phyloP scores from a whole-genome alignment of 2,888 invertebrate genomes.

The Drosophila mulleri region DNA sequence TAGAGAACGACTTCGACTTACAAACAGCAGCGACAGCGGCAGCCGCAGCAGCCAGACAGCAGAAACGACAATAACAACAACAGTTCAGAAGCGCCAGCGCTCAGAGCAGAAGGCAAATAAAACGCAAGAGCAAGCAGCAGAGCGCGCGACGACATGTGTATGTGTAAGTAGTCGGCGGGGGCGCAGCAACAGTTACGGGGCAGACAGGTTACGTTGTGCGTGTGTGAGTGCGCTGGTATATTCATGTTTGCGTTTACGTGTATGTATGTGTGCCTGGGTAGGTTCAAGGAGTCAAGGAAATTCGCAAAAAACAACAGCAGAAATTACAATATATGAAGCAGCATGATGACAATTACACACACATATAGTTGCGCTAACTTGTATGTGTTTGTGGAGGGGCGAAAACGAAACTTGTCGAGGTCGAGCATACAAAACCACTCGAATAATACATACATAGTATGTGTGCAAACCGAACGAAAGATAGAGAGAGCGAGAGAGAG shows the following conservation, averaged over 20 bases:
- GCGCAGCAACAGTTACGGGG: constrained; percentile 75
- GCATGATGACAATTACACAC: constrained; percentile 59
- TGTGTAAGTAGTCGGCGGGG: constrained; percentile 52
- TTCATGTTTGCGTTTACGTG: not conserved
- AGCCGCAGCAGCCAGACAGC: constrained; percentile 73
- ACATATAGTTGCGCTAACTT: constrained; percentile 12
- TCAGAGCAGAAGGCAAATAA: constrained; percentile 51
- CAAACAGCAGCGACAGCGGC: constrained; percentile 74
- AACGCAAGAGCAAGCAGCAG: constrained; percentile 42
- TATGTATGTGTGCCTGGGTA: constrained; percentile 14
- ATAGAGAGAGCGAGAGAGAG: constrained; percentile 22
- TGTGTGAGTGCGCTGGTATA: constrained; percentile 32
- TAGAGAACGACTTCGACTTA: constrained; percentile 76
- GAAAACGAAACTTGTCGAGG: constrained; percentile 71
- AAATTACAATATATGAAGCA: constrained; percentile 57
- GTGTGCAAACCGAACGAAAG: constrained; percentile 14
- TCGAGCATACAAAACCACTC: constrained; percentile 51
- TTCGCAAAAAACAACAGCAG: constrained; percentile 57
- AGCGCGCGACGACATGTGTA: constrained; percentile 26
- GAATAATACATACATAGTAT: constrained; percentile 21
- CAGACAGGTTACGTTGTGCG: constrained; percentile 57
- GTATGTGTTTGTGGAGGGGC: constrained; percentile 31
- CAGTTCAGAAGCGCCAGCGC: constrained; percentile 51
- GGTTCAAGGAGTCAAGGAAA: constrained; percentile 73
- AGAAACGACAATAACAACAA: constrained; percentile 28